Evolutionary conservation across 2,113 vertebrate genomes (phyloP).

Genomic region (Hemichromis elongatus): DNA sequence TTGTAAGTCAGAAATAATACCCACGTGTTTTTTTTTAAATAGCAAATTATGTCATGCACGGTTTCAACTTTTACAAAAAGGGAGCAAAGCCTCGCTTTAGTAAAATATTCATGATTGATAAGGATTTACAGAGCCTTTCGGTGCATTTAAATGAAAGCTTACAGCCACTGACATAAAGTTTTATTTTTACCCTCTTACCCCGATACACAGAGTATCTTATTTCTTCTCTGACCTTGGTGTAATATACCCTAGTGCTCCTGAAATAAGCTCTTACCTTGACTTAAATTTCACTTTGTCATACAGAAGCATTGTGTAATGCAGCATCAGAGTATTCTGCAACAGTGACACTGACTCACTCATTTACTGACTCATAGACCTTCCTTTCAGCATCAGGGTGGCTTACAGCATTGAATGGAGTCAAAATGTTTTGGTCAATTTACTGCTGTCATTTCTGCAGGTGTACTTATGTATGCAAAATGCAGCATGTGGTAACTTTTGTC

Average conservation of each 20-base stretch:
- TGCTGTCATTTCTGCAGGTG: neutral
- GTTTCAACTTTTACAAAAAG: neutral
- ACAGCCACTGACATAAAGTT: neutral
- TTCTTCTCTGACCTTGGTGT: conserved; percentile 28
- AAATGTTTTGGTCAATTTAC: neutral
- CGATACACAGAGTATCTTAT: neutral
- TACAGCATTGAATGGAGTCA: neutral
- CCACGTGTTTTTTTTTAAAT: neutral
- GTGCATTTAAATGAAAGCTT: neutral
- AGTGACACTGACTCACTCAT: conserved; percentile 48
- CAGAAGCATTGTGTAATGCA: conserved; percentile 11
- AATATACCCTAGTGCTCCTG: conserved; percentile 6
- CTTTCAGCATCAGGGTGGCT: neutral
- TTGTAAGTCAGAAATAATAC: neutral
- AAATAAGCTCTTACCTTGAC: conserved; percentile 20
- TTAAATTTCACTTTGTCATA: conserved; percentile 41
- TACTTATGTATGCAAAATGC: neutral
- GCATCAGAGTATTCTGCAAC: conserved; percentile 47
- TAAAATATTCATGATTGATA: neutral
- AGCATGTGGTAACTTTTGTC: neutral
- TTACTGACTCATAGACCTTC: conserved; percentile 40
- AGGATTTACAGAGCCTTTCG: neutral
- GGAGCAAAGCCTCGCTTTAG: neutral
- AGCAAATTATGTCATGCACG: neutral
- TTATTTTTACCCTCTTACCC: neutral